These are phyloP conservation scores for Tragopan temminckii DNA, from an alignment of 2,797 vertebrate genomes.

Conservation along the genomic window DNA sequence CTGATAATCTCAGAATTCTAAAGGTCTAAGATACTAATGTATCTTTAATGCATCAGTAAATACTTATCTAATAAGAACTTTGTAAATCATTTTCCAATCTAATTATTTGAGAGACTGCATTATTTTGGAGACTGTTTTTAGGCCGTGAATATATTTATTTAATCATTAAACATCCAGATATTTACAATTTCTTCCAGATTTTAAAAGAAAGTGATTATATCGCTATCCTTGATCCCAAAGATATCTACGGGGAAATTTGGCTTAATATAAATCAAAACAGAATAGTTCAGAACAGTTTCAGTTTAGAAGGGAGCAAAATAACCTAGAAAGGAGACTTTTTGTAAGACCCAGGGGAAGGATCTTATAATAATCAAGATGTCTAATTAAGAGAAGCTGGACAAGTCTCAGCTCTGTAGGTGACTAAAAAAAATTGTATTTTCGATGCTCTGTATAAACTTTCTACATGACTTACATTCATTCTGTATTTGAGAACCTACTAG, in stretches of 20 bases:
- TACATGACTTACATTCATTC: background rate
- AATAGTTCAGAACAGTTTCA: no score
- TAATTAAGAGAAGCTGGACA: background rate
- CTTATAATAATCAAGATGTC: background rate
- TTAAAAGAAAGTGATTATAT: background rate
- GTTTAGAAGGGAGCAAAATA: background rate
- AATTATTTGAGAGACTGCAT: no score
- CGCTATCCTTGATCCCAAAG: background rate
- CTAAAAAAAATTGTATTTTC: background rate
- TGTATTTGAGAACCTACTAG: background rate
- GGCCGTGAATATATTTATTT: background rate
- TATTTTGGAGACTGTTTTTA: background rate
- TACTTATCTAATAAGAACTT: background rate
- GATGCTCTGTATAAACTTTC: background rate
- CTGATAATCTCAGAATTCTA: background rate
- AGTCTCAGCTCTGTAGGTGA: background rate
- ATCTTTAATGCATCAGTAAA: background rate
- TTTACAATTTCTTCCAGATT: background rate
- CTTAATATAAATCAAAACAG: background rate
- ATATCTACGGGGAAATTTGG: background rate
- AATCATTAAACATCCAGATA: background rate
- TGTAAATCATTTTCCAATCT: background rate
- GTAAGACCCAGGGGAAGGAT: background rate
- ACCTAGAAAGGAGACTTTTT: background rate
- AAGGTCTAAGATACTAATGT: background rate